Conservation (phyloP, 2,113 vertebrate species). For the Thamnophis sirtalis region DNA sequence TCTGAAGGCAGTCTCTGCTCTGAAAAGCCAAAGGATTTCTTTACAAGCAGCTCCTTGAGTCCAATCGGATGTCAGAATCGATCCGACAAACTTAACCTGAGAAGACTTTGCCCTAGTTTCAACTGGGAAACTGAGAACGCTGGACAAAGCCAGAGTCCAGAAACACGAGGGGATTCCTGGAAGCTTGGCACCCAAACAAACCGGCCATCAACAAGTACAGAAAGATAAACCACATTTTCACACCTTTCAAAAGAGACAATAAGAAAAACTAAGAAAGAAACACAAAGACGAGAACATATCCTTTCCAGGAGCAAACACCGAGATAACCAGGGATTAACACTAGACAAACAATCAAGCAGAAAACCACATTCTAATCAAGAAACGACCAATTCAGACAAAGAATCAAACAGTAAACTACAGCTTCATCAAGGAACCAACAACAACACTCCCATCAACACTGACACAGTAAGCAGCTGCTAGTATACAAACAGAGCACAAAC, state of each 20-base stretch:
- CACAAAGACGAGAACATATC: neutral
- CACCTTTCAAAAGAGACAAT: neutral
- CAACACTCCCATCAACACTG: neutral
- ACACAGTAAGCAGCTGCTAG: neutral
- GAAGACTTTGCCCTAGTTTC: neutral
- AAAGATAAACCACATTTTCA: neutral
- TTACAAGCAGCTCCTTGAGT: neutral
- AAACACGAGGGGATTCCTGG: neutral
- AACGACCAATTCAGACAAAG: no score
- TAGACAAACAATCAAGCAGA: neutral
- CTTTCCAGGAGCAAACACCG: neutral
- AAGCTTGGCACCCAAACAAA: neutral
- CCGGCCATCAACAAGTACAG: neutral
- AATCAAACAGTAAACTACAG: no score
- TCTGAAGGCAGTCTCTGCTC: slow-evolving; percentile 87
- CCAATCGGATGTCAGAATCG: neutral
- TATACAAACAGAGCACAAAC: neutral
- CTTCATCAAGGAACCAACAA: neutral
- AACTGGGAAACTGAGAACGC: neutral
- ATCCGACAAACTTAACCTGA: neutral
- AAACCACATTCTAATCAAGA: neutral
- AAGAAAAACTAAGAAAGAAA: neutral
- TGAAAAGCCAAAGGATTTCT: slow-evolving; percentile 43
- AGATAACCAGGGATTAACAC: neutral
- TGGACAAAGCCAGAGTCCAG: neutral